Percentiles rank a stretch among this genome's conserved stretches.
Conservation (phyloP, 1,140 invertebrate genomes). For the Zaprionus kolodkinae region DNA sequence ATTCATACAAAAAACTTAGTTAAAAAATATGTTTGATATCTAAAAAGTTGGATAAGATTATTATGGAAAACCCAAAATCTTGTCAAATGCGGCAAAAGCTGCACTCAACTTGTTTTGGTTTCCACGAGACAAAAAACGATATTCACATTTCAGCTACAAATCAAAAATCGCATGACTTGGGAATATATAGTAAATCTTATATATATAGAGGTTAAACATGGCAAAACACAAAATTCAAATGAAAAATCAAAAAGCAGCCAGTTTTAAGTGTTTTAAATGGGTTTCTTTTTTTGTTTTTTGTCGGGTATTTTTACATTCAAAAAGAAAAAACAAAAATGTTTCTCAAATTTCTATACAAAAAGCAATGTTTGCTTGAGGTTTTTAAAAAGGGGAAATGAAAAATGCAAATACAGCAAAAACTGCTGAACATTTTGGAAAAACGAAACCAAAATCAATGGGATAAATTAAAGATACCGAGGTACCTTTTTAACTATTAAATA, state of each 20-base stretch:
- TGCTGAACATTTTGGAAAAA: constrained; percentile 7
- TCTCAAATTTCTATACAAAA: constrained; percentile 60
- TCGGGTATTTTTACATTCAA: constrained; percentile 41
- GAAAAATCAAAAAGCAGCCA: constrained; percentile 55
- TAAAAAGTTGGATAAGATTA: neutral
- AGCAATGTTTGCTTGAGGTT: constrained; percentile 60
- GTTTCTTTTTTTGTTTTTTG: constrained; percentile 14
- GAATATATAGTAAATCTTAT: constrained; percentile 57
- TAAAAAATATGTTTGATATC: constrained; percentile 7
- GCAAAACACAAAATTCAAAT: constrained; percentile 61
- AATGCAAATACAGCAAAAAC: constrained; percentile 42
- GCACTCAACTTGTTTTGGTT: constrained; percentile 1
- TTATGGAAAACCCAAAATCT: constrained; percentile 4
- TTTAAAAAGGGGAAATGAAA: constrained; percentile 40
- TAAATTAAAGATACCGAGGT: constrained; percentile 39
- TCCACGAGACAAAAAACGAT: constrained; percentile 48
- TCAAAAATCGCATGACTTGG: constrained; percentile 57
- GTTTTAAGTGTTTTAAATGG: neutral
- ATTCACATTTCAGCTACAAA: constrained; percentile 80
- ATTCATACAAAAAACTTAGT: constrained; percentile 58
- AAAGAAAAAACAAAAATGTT: constrained; percentile 32
- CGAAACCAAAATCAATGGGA: constrained; percentile 16
- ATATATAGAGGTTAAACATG: constrained; percentile 59
- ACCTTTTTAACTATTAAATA: constrained; percentile 67
- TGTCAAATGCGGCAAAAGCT: neutral